Base-by-base conservation (phyloP, 1,140 invertebrate species). In the Cyphomyrmex costatus region DNA sequence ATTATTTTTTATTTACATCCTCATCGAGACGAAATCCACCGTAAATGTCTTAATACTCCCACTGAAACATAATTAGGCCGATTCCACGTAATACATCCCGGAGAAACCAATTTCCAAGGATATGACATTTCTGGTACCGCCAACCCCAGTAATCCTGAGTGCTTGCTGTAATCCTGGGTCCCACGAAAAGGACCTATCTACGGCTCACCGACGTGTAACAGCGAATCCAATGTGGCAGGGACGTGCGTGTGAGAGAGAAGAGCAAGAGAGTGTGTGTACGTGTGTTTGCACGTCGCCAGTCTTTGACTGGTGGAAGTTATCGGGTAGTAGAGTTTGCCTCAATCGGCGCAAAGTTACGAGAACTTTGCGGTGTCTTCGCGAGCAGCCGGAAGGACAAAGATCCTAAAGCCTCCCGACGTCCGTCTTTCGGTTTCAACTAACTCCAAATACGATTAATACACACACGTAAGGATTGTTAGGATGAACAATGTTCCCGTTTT, bases 321-420 rank as follows among this genome's bases (percentile, higher is more conserved):
- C 71, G 51, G 27, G 51, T 65, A 61, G 71, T 77, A 21, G 51
- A 89, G 90, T 90, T 92, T 90, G 88, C 89, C 90, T 85, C 88
- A 89, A 92, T 92, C 92, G 88, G 89, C 86, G 73, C 71, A 68
- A 90, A 92, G 92, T 92, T 92, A 90, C 83, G 63, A 56, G 84
- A 86, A 80, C 51, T 53, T 73, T 27, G 19, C 51, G 4, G 24
- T 84, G 88, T 87, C 85, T 87, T 68, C 27, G 14, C 63, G 71
- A 65, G n/a, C 46, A 56, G 46, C 16, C 65, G 33, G 51, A 68
- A 66, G 51, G 68, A 78, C 77, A 73, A 87, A 82, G 68, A 53
- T 24, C 53, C 16, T 30, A 42, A 33, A 77, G 30, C 73, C 27
- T 49, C n/a, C 30, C 33, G n/a, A 58, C 19, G 80, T 83, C 66